Evolutionary conservation across 2,113 vertebrate species (phyloP).

Genomic region (Charina bottae): DNA sequence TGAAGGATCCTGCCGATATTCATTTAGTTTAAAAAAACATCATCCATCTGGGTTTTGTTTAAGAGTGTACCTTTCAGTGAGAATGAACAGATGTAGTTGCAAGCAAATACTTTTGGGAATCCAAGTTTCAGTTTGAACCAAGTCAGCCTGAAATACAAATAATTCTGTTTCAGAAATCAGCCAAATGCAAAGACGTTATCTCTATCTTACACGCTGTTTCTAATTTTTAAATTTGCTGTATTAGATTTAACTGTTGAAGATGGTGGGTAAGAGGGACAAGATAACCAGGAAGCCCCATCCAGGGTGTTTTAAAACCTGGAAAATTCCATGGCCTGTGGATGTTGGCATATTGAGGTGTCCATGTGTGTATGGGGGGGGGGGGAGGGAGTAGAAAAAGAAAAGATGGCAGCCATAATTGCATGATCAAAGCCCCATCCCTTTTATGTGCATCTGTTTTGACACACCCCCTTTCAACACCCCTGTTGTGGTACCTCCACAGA

Average conservation of each 20-base stretch:
- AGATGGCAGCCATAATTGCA: no score
- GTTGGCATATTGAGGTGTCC: no score
- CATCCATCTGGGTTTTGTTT: not conserved
- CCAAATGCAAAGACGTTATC: not conserved
- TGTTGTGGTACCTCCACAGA: not conserved
- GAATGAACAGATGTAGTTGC: not conserved
- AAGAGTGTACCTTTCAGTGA: not conserved
- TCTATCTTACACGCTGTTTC: not conserved
- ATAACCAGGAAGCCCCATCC: not conserved
- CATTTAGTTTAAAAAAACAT: conserved; percentile 3
- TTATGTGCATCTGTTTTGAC: no score
- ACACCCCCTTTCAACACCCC: no score
- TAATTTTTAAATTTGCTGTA: accelerated
- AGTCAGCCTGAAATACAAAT: not conserved
- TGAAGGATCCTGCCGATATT: not conserved
- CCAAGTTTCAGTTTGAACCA: not conserved
- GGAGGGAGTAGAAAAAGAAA: not conserved
- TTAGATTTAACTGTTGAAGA: not conserved
- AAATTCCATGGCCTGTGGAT: not conserved
- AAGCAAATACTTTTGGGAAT: not conserved
- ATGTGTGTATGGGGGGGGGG: not conserved
- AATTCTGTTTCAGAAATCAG: not conserved
- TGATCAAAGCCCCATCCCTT: no score
- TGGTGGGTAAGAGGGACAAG: not conserved
- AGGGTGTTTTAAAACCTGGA: no score